A percentile compares a stretch with the other conserved stretches of the same genome.
phyloP scores from a whole-genome alignment of 1,140 invertebrate genomes.

The Lethocerus indicus region DNA sequence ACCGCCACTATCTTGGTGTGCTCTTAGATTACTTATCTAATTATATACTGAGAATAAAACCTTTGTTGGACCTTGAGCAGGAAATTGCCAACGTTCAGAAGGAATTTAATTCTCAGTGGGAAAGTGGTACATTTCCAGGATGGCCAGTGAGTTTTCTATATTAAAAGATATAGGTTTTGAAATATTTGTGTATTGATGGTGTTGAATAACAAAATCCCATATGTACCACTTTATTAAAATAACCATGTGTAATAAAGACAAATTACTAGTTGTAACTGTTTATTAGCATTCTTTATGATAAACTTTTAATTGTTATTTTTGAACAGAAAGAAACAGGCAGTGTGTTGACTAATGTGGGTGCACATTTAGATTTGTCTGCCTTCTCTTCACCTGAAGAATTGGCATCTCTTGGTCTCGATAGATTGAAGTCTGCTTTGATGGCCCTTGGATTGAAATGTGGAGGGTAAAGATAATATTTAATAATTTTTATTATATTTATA shows the following conservation, averaged over 20 bases:
- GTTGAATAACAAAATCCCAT: no score
- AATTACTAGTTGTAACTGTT: background rate
- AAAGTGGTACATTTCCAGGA: constrained; percentile 73
- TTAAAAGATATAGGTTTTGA: background rate
- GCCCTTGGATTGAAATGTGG: constrained; percentile 97
- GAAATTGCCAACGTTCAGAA: constrained; percentile 60
- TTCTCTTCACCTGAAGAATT: constrained; percentile 97
- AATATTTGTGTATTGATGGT: no score
- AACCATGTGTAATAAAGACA: no score
- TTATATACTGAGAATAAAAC: constrained; percentile 75
- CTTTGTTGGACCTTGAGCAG: constrained; percentile 68
- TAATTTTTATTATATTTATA: constrained; percentile 1
- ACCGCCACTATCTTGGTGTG: constrained; percentile 58
- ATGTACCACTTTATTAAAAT: no score
- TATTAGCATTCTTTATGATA: background rate
- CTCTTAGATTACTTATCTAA: constrained; percentile 77
- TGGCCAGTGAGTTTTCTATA: constrained; percentile 56
- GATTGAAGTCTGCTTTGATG: constrained; percentile 93
- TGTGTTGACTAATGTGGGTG: constrained; percentile 68
- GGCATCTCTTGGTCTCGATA: constrained; percentile 87
- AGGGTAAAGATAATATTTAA: constrained; percentile 40
- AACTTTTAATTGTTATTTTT: background rate
- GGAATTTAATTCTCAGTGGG: constrained; percentile 82
- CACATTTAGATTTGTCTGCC: constrained; percentile 89
- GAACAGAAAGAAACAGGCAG: constrained; percentile 2